phyloP scores from a whole-genome alignment of 2,797 vertebrate genomes.

The Sebastes vulpes region DNA sequence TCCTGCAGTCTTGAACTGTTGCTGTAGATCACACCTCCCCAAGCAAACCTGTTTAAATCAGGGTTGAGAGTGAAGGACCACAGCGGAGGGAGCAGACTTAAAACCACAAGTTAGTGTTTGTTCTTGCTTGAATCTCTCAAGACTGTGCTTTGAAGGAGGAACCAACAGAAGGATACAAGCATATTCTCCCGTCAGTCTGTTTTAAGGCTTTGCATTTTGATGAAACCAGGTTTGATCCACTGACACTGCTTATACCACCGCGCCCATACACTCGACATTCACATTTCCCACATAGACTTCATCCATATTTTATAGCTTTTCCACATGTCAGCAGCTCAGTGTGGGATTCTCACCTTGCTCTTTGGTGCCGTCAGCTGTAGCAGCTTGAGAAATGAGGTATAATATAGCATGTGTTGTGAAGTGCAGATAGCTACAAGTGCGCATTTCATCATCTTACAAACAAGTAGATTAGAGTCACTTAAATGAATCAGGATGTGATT shows the following conservation, averaged over 20 bases:
- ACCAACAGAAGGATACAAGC: neutral
- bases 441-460: neutral
- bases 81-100: constrained; percentile 14
- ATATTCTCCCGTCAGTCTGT: neutral
- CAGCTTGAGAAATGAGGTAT: neutral
- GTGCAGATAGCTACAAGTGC: neutral
- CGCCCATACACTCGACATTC: neutral
- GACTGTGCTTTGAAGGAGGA: constrained; percentile 12
- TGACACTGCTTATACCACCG: neutral
- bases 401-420: neutral
- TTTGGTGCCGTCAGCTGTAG: neutral
- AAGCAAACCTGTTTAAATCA: constrained; percentile 2
- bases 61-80: neutral
- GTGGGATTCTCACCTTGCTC: neutral
- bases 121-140: constrained; percentile 8
- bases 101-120: constrained; percentile 27
- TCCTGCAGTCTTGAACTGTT: neutral
- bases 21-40: neutral
- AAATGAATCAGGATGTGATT: neutral
- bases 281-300: neutral
- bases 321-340: neutral
- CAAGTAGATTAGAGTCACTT: neutral
- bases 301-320: constrained; percentile 55
- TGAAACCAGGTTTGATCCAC: neutral
- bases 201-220: constrained; percentile 34